These are phyloP conservation scores for Takifugu ocellatus DNA, from an alignment of 2,797 vertebrate genomes.

Conservation along the genomic window DNA sequence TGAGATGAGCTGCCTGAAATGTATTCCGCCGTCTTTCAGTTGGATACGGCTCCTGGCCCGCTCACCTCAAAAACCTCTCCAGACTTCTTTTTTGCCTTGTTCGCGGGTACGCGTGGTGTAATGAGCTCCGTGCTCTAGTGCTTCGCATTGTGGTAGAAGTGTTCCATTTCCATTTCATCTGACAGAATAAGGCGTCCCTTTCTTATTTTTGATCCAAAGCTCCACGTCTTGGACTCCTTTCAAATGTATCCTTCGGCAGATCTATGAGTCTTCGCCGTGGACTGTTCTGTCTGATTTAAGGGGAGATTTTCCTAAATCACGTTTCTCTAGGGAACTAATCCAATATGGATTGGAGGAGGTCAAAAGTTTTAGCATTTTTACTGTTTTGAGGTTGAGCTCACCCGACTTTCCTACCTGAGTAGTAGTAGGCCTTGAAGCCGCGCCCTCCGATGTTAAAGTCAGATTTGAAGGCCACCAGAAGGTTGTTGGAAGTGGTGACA, in stretches of 20 bases:
- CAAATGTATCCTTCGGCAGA: background rate
- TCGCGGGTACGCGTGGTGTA: background rate
- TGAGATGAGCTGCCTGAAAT: slow-evolving; percentile 16
- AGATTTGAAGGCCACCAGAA: slow-evolving; percentile 90
- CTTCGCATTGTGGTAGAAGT: slow-evolving; percentile 7
- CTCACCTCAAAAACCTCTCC: slow-evolving; percentile 9
- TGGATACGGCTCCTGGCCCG: slow-evolving; percentile 9
- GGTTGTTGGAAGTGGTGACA: slow-evolving; percentile 80
- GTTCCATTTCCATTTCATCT: slow-evolving; percentile 28
- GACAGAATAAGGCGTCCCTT: slow-evolving; percentile 11
- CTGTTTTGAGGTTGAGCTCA: no score
- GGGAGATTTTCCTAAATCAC: background rate
- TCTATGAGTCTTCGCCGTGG: background rate
- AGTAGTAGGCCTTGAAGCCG: slow-evolving; percentile 94
- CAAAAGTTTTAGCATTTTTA: no score
- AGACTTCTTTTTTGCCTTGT: slow-evolving; percentile 1
- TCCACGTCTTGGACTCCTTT: slow-evolving; percentile 15
- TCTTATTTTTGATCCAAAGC: slow-evolving; percentile 6
- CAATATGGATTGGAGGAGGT: no score
- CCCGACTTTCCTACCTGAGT: slow-evolving; percentile 78
- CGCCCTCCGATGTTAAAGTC: slow-evolving; percentile 96
- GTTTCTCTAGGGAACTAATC: no score
- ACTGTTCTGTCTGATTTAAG: background rate
- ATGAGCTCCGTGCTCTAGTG: slow-evolving; percentile 1
- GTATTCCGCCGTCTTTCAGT: slow-evolving; percentile 12